Evolutionary conservation across 2,113 vertebrate genomes (phyloP).

Genomic region (Strigops habroptila): DNA sequence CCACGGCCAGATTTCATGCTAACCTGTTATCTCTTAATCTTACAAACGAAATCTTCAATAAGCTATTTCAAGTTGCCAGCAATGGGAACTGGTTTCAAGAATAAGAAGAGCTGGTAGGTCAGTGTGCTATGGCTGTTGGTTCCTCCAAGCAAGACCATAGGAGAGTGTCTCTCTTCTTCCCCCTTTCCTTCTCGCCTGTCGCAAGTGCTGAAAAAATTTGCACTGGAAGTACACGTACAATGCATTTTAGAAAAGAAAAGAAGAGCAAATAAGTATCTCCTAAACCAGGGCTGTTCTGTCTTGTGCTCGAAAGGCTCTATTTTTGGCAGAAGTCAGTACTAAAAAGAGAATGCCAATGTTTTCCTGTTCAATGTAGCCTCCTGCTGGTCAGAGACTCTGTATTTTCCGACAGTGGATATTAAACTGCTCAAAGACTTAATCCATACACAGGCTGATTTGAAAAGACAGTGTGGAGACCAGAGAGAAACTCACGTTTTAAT

Average conservation of each 20-base stretch:
- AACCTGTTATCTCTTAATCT: constrained; percentile 60
- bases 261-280: constrained; percentile 29
- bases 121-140: constrained; percentile 31
- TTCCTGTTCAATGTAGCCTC: constrained; percentile 62
- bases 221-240: constrained; percentile 58
- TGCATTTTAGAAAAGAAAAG: not conserved
- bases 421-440: constrained; percentile 64
- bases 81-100: constrained; percentile 18
- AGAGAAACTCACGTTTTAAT: constrained; percentile 72
- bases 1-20: constrained; percentile 67
- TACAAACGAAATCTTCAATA: constrained; percentile 58
- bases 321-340: constrained; percentile 66
- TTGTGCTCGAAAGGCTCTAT: constrained; percentile 63
- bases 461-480: constrained; percentile 64
- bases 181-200: constrained; percentile 26
- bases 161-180: not conserved
- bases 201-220: constrained; percentile 57
- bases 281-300: constrained; percentile 59
- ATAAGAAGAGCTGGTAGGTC: constrained; percentile 31
- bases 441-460: constrained; percentile 23
- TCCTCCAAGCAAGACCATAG: constrained; percentile 46
- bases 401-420: constrained; percentile 17
- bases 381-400: constrained; percentile 69
- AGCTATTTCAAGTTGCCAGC: constrained; percentile 53
- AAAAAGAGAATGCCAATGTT: constrained; percentile 54